Evolutionary conservation across 2,888 invertebrate species (phyloP).

Genomic region (Galerucella pusilla): DNA sequence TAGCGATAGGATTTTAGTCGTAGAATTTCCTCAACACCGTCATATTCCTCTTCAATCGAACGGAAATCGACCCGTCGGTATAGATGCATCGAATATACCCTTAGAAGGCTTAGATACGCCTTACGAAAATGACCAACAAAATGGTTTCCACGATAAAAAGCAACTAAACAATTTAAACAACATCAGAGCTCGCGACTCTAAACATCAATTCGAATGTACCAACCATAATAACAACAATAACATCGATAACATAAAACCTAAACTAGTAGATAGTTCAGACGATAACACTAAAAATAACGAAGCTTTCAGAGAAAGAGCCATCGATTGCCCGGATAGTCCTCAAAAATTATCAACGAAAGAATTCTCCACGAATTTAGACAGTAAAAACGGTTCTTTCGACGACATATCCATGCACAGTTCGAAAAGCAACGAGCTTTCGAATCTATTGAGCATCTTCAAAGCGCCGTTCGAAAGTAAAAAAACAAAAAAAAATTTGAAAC

Average conservation of each 20-base stretch:
- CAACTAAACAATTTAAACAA: conserved; percentile 60
- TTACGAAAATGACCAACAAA: conserved; percentile 43
- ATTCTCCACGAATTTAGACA: conserved; percentile 52
- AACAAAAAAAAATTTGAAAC: conserved; percentile 54
- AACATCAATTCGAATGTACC: conserved; percentile 49
- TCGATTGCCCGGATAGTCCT: conserved; percentile 59
- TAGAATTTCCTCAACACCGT: conserved; percentile 74
- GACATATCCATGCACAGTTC: conserved; percentile 72
- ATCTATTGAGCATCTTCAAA: conserved; percentile 59
- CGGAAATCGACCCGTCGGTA: conserved; percentile 58
- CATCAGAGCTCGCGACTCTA: conserved; percentile 59
- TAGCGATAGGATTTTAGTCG: conserved; percentile 82
- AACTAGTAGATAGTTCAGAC: conserved; percentile 47
- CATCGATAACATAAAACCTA: conserved; percentile 19
- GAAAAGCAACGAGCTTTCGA: conserved; percentile 68
- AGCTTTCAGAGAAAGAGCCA: conserved; percentile 58
- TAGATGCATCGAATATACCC: conserved; percentile 57
- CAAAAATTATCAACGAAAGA: conserved; percentile 53
- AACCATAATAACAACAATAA: conserved; percentile 11
- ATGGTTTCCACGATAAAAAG: conserved; percentile 43
- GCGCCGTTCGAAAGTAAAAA: conserved; percentile 58
- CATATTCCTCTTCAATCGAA: conserved; percentile 51
- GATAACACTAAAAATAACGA: conserved; percentile 48
- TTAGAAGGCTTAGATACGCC: conserved; percentile 55
- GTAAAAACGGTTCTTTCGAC: conserved; percentile 64